Base-by-base conservation (phyloP, 2,113 vertebrate species). In the Hystrix cristata region DNA sequence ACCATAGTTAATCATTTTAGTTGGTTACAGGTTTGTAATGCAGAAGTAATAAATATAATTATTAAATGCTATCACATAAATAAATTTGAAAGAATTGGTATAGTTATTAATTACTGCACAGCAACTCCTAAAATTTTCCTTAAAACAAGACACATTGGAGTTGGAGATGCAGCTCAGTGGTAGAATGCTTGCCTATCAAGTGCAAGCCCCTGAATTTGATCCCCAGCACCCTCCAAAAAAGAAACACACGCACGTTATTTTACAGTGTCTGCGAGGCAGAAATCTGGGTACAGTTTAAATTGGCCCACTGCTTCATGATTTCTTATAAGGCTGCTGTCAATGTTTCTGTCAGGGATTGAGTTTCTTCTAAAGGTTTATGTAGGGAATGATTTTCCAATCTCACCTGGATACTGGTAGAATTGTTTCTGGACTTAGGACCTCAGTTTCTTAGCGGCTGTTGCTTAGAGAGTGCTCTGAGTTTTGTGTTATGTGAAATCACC, bases 331-430 rank as follows among this genome's bases (percentile, higher is more conserved):
- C 27, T 65, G 4, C 0, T 34, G 10, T 51, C 46, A 59, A n/a
- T 3, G 3, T 46, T 34, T 46, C 65, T 15, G 2, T 19, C 4
- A n/a, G 1, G 2, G 8, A 12, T n/a, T 3, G 1, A 3, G 1
- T 72, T 65, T 87, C 13, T 38, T 21, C 7, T 80, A 10, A 86
- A 74, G 10, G 3, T 51, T 89, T 15, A n/a, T 7, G 3, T 69
- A 13, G 3, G 2, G n/a, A 86, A 29, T 19, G 5, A 53, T 29
- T 13, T 55, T 84, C 34, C 64, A 62, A 14, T 57, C 23, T 82
- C 43, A 46, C 5, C 57, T 48, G 12, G 3, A 34, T 65, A 19
- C 3, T 82, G 27, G 34, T 7, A 31, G 23, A 11, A 62, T 94
- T 80, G 9, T 2, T 81, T 92, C 67, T 53, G 27, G 53, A 34